Evolutionary conservation across 92 coral and sea anemone species (phyloP), one percentile per base, ranked within the genome.

Genomic region (Montipora capitata): DNA sequence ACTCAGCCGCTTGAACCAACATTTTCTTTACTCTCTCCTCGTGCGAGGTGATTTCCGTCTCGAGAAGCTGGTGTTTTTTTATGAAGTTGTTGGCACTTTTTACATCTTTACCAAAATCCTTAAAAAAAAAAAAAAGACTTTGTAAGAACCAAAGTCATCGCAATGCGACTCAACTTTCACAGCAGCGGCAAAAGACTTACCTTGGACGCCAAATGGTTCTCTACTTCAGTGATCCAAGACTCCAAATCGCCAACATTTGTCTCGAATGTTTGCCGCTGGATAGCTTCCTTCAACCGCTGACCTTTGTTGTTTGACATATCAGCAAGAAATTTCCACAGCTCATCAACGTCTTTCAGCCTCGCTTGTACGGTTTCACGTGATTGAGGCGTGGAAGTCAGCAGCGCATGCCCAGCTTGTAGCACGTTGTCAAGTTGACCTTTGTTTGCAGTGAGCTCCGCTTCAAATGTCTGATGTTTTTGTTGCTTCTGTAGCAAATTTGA

Each of bases 381-480:
- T 57, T 82, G 87, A 40, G 93, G 92, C 16, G 91, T 72, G 73
- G 94, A 66, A n/a, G 69, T 71, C 2, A 85, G 72, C 9, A 93
- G 79, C 18, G 87, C 76, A 40, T 89, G 79, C 6, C 98, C 96
- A 14, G 82, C 90, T 85, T 76, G 79, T 8, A 95, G 91, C 52
- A 95, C 93, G 15, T 84, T 91, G 61, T 97, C 98, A 10, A 97
- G 93, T 45, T 96, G 97, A 27, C 95, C 94, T 40, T 89, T 87
- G 82, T 92, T 95, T 2, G 99, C 99, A 5, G 94, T 81, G 2
- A 97, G 71, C 86, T 97, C 99, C 12, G 99, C 98, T 80, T 97
- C 98, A 68, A 97, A 96, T 16, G 99, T 84, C 64, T 96, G 95
- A 85, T 97, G 99, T 57, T 97, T 97, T 77, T 97, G 98, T 38